phyloP scores from a whole-genome alignment of 2,888 invertebrate genomes.

The Trileptium ribeirensis region DNA sequence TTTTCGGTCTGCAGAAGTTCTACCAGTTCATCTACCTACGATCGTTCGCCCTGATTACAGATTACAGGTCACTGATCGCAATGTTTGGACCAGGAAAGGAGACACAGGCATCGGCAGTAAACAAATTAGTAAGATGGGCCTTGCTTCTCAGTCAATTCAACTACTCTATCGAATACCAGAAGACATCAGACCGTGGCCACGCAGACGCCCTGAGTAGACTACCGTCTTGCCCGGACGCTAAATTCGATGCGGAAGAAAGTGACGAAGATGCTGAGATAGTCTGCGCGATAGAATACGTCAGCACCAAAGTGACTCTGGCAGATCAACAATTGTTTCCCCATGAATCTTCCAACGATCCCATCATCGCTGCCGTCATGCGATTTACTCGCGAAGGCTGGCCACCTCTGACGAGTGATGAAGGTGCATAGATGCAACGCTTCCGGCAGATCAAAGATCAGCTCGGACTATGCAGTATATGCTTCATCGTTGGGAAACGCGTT shows the following conservation, averaged over 20 bases:
- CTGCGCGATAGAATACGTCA: not conserved
- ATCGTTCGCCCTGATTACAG: conserved; percentile 31
- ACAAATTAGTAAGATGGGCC: conserved; percentile 27
- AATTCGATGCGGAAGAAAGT: conserved; percentile 22
- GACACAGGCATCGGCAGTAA: conserved; percentile 20
- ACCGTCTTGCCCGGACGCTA: conserved; percentile 5
- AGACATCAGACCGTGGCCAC: conserved; percentile 26
- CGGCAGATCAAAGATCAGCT: not conserved
- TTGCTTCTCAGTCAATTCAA: conserved; percentile 16
- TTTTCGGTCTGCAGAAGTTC: conserved; percentile 37
- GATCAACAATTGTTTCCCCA: not conserved
- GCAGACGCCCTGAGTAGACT: conserved; percentile 34
- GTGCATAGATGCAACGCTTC: not conserved
- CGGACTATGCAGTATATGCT: conserved; percentile 33
- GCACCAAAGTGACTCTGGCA: not conserved
- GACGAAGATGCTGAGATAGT: conserved; percentile 21
- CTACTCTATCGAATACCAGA: conserved; percentile 9
- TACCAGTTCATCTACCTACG: conserved; percentile 37
- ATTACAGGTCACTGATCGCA: conserved; percentile 32
- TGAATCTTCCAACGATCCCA: not conserved
- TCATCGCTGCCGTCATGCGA: not conserved
- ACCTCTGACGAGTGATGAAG: not conserved
- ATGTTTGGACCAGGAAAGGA: conserved; percentile 31
- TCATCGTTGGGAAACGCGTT: conserved; percentile 13
- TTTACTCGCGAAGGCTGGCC: not conserved